Evolutionary conservation across 2,888 invertebrate genomes (phyloP).

Genomic region (Pheosia tremula): DNA sequence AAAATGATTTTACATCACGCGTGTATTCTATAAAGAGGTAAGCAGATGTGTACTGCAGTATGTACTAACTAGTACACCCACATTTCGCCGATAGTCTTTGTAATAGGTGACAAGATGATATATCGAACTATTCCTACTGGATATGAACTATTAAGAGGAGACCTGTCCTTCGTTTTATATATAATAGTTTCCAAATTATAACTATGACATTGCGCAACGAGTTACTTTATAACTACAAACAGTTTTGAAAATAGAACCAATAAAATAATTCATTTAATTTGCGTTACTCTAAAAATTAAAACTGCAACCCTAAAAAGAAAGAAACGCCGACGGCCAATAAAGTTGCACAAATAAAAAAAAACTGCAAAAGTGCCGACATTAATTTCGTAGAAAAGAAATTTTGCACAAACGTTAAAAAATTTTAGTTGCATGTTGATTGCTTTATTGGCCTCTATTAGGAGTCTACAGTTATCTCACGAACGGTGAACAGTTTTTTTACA

Average conservation of each 20-base stretch:
- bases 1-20: too few relatives aligned
- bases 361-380: constrained; percentile 42
- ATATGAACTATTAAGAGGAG: too few relatives aligned
- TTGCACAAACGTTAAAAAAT: constrained; percentile 60
- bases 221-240: constrained; percentile 7
- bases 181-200: neutral
- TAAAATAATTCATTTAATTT: constrained; percentile 11
- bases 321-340: constrained; percentile 13
- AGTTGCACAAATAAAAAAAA: constrained; percentile 35
- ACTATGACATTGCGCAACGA: neutral
- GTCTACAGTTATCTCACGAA: constrained; percentile 40
- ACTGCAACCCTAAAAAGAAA: constrained; percentile 50
- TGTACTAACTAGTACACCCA: too few relatives aligned
- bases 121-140: too few relatives aligned
- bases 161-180: too few relatives aligned
- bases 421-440: constrained; percentile 42
- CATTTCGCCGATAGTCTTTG: too few relatives aligned
- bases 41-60: too few relatives aligned
- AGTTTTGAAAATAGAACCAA: constrained; percentile 12
- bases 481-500: constrained; percentile 33
- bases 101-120: too few relatives aligned
- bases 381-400: constrained; percentile 73
- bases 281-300: constrained; percentile 19
- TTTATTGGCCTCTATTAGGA: constrained; percentile 45
- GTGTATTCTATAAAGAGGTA: too few relatives aligned